A percentile compares a stretch with the other conserved stretches of the same genome.
phyloP scores from a whole-genome alignment of 2,888 invertebrate species.

The Amiota communis region DNA sequence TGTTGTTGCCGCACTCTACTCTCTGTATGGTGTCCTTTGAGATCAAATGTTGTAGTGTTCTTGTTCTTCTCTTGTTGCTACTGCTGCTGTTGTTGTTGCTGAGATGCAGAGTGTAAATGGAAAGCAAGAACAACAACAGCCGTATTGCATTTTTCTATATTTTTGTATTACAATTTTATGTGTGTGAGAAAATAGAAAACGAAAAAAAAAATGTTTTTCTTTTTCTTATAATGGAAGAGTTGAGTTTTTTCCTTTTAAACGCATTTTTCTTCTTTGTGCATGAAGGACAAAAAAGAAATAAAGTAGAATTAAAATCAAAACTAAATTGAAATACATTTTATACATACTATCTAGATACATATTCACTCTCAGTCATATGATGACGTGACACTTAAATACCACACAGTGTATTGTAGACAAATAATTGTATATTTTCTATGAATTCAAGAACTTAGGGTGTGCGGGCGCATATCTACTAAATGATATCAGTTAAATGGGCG shows the following conservation, averaged over 20 bases:
- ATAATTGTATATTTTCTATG: no score
- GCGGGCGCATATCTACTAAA: no score
- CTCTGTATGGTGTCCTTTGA: constrained; percentile 44
- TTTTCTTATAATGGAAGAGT: background rate
- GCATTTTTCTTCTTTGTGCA: background rate
- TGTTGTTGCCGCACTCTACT: constrained; percentile 26
- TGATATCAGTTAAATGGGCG: no score
- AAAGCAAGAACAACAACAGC: constrained; percentile 4
- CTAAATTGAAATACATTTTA: background rate
- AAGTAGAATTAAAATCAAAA: background rate
- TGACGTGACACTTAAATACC: background rate
- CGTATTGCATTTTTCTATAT: background rate
- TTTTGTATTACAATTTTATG: background rate
- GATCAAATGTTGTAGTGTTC: constrained; percentile 37
- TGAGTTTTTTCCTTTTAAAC: background rate
- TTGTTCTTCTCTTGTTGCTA: no score
- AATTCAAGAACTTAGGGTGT: no score
- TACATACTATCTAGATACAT: no score
- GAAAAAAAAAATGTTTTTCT: constrained; percentile 2
- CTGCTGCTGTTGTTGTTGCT: no score
- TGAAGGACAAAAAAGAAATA: background rate
- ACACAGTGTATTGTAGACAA: background rate
- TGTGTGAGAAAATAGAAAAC: background rate
- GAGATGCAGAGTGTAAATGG: background rate
- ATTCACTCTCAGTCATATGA: no score